These are phyloP conservation scores for Lithophane ornitopus DNA, from an alignment of 2,888 invertebrate species.

Conservation along the genomic window DNA sequence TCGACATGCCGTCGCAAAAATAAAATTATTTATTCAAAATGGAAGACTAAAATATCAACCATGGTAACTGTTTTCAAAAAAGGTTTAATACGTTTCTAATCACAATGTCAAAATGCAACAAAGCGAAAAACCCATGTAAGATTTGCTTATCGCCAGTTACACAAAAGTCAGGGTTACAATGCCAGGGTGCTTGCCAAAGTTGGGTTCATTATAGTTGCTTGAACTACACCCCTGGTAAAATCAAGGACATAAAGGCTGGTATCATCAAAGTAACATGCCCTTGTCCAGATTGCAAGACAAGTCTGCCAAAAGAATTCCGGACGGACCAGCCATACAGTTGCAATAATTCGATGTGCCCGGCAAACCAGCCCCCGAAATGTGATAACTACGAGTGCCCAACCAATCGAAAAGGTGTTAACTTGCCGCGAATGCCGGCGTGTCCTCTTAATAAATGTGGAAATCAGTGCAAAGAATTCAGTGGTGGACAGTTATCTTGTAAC, in stretches of 20 bases:
- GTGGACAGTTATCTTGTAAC: too few species aligned
- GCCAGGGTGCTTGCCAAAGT: constrained; percentile 80
- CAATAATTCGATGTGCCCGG: constrained; percentile 77
- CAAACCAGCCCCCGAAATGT: constrained; percentile 76
- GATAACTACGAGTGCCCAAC: constrained; percentile 68
- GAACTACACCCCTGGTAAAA: constrained; percentile 83
- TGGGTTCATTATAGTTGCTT: constrained; percentile 85
- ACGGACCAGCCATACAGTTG: constrained; percentile 77
- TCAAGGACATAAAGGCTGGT: constrained; percentile 82
- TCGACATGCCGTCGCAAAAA: constrained; percentile 23
- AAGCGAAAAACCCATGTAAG: constrained; percentile 83
- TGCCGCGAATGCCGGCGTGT: constrained; percentile 33
- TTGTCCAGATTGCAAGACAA: constrained; percentile 82
- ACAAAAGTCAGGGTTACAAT: constrained; percentile 80
- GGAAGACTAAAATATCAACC: constrained; percentile 41
- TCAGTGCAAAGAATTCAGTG: constrained; percentile 69
- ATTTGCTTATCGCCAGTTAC: constrained; percentile 80
- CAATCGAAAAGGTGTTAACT: constrained; percentile 50
- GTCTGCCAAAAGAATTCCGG: constrained; percentile 74
- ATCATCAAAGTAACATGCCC: constrained; percentile 83
- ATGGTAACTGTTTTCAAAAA: constrained; percentile 49
- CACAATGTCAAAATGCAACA: constrained; percentile 77
- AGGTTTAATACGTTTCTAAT: constrained; percentile 37
- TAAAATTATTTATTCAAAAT: constrained; percentile 25
- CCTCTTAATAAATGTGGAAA: constrained; percentile 71